Evolutionary conservation across 2,888 invertebrate genomes (phyloP).

Genomic region (Leucophora obtusa): DNA sequence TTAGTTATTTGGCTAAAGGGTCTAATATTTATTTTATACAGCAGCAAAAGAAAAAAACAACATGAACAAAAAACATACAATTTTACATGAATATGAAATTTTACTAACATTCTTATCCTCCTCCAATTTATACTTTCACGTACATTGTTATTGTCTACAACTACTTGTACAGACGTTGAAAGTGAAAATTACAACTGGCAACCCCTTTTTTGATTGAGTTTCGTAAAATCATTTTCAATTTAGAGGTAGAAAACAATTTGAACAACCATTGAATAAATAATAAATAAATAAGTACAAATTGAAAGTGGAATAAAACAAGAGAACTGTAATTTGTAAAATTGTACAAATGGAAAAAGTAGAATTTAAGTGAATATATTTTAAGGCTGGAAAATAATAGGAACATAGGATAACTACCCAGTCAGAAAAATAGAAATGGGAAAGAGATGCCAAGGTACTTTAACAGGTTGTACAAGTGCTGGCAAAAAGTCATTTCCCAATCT

Average conservation of each 20-base stretch:
- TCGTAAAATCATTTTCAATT: slow-evolving; percentile 24
- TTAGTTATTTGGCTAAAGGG: slow-evolving; percentile 30
- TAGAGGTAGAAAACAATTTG: slow-evolving; percentile 36
- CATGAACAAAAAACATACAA: slow-evolving; percentile 8
- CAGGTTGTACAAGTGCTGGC: too few species aligned
- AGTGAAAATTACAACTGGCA: slow-evolving; percentile 43
- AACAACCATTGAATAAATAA: slow-evolving; percentile 54
- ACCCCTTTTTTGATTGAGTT: slow-evolving; percentile 9
- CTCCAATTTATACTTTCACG: slow-evolving; percentile 6
- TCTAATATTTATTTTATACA: slow-evolving; percentile 40
- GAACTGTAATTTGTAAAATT: neutral
- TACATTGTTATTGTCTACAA: slow-evolving; percentile 38
- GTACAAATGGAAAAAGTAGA: neutral
- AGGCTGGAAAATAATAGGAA: too few species aligned
- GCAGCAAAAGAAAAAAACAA: neutral
- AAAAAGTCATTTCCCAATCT: too few species aligned
- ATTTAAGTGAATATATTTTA: too few species aligned
- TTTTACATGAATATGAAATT: slow-evolving; percentile 52
- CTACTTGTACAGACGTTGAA: slow-evolving; percentile 22
- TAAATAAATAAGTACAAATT: slow-evolving; percentile 45
- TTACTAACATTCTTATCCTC: neutral
- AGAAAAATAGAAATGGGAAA: too few species aligned
- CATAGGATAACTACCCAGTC: too few species aligned
- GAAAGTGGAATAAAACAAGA: neutral
- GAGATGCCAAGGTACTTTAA: too few species aligned